These are phyloP conservation scores for Julus scandinavius DNA, from an alignment of 2,888 invertebrate genomes.

Conservation along the genomic window DNA sequence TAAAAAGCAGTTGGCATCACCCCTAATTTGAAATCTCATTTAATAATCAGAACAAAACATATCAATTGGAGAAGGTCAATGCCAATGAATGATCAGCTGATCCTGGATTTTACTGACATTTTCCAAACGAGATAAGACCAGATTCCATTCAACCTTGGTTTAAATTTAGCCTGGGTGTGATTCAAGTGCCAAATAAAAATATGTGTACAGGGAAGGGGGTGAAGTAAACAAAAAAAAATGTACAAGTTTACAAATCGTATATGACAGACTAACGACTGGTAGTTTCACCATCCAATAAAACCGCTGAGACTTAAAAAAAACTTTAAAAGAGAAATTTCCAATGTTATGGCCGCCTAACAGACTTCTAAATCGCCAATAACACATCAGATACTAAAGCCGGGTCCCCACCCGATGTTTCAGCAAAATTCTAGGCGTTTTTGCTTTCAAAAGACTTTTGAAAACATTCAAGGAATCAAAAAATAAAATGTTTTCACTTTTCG, in stretches of 20 bases:
- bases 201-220: background rate
- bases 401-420: too few species aligned
- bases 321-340: too few species aligned
- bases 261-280: background rate
- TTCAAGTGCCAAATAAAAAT: background rate
- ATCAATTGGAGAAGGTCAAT: background rate
- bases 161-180: slow-evolving; percentile 6
- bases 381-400: background rate
- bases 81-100: background rate
- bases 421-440: too few species aligned
- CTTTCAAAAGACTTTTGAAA: too few species aligned
- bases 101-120: background rate
- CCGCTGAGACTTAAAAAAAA: background rate
- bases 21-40: background rate
- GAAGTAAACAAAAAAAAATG: background rate
- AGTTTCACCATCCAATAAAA: background rate
- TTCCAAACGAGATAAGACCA: background rate
- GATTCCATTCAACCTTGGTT: slow-evolving; percentile 22
- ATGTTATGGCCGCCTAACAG: background rate
- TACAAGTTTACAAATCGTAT: background rate
- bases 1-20: background rate
- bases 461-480: too few species aligned
- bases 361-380: too few species aligned
- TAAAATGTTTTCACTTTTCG: too few species aligned
- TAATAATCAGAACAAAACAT: background rate